Evolutionary conservation across 2,888 invertebrate genomes (phyloP), one percentile per base, ranked within the genome.

Genomic region (Plemyria rubiginata): DNA sequence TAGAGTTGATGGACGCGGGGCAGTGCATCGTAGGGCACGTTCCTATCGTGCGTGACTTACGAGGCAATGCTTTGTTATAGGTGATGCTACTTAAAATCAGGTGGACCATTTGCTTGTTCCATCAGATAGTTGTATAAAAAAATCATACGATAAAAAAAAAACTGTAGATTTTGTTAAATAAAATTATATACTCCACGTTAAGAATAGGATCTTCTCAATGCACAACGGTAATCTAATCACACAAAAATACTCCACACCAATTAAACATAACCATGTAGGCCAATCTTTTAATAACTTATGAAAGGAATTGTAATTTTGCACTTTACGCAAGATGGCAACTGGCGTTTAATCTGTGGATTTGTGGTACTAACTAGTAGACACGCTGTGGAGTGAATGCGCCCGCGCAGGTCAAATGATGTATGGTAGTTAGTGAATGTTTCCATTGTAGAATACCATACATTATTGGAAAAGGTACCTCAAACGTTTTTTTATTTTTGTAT

Each of bases 371-470:
- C 55, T 55, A 48, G 13, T 7, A 28, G 15, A 9, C 82, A 82
- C 70, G 74, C 83, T 82, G 83, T 65, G 67, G 70, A 63, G 82
- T 72, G 84, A 84, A 75, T 78, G 78, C 80, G 77, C 73, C 62
- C 48, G 75, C 77, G 76, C 78, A 72, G 81, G 77, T 80, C 78
- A 75, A 61, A 55, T 59, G 75, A 74, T 71, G 77, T 63, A 67
- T 68, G 70, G 66, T 68, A 60, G 63, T 62, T 55, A 52, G 11
- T 2, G 15, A 0, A 53, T 43, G 72, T 67, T 41, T 71, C 62
- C 81, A 70, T 67, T 75, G 64, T 50, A 7, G 0, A 0, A 43
- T 54, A 62, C 60, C 69, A 45, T 40, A 69, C 69, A 69, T 28
- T 41, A 40, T 22, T 22, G 2, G 3, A 3, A 22, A 22, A 22